Base-by-base conservation (phyloP, 2,888 invertebrate species). In the Lasioglossum calceatum region DNA sequence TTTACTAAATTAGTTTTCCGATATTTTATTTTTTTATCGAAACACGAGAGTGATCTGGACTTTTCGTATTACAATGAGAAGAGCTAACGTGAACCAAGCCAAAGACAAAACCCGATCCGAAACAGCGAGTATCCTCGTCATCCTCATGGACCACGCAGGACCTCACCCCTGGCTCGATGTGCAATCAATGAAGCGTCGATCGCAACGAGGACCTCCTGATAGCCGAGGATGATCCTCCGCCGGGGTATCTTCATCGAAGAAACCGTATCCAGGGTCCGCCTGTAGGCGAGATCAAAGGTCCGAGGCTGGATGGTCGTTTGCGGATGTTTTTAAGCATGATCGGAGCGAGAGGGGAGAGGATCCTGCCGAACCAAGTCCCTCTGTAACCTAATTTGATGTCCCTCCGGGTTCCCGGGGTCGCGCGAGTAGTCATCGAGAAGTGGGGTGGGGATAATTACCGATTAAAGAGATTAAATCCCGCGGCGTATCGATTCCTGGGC, bases 401-500 rank as follows among this genome's bases (percentile, higher is more conserved):
- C 90, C 92, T 89, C 81, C 77, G 87, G 84, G 88, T 50, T 79
- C 87, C 76, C 83, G 82, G 85, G 82, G 87, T 71, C 78, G 82
- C 78, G 64, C 84, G 76, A 81, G 36, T 8, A 86, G 86, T 75
- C 78, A 77, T 58, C 61, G 85, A 82, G 89, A 23, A 10, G 16
- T 16, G 27, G 74, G 90, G 89, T 84, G 90, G 93, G 92, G 94
- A 92, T 94, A 94, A 94, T 94, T 94, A 94, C 92, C 94, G 94
- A 94, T 94, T 94, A 94, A 92, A 92, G 94, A 94, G 94, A 94
- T 94, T 94, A 94, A 94, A 94, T 93, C 93, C 93, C 92, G 94
- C 90, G 94, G 94, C 91, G 92, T 93, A 94, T 94, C 93, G 94
- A 94, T 94, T 93, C 89, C 89, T 86, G 90, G 89, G 90, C 91